Evolutionary conservation across 2,888 invertebrate species (phyloP), one percentile per base, ranked within the genome.

Genomic region (Acanthosepion lycidas): DNA sequence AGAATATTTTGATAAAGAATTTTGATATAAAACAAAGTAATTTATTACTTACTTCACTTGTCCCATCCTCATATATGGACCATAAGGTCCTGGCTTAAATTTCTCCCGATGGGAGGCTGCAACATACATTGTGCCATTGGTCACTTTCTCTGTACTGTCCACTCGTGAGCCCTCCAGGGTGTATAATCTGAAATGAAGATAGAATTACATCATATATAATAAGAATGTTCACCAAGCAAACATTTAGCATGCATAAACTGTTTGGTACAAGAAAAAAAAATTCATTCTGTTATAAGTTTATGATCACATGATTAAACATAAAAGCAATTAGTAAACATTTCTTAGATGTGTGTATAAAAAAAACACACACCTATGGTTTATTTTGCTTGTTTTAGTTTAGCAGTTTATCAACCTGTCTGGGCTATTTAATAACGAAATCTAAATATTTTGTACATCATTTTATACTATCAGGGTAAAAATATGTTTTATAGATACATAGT

Each of bases 21-120:
- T 78, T 15, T 15, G 15, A 12, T 5, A 78, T 4, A 78, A 78
- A 78, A 12, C 9, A 64, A 26, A 64, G 20, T 8, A n/a, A 78
- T n/a, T 78, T n/a, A 26, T 49, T 9, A 92, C 92, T 92, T 92
- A 92, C 92, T 92, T 92, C 12, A 93, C 51, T 49, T 49, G 93
- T 3, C 51, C 93, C 51, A 93, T 51, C 51, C 93, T 51, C 93
- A 93, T 93, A 9, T 93, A 93, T n/a, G 93, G 93, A 49, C 93
- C 93, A 51, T 93, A 93, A n/a, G 93, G 93, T 53, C 93, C 93
- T n/a, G 93, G 93, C 53, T 93, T 93, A 48, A 93, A 93, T 53
- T 93, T 93, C n/a, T 93, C 93, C 53, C 93, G 93, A 49, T 93
- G 93, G 28, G 93, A 93, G 53, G 93, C 93, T 26, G 93, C 93